Evolutionary conservation across 1,140 invertebrate genomes (phyloP).

Genomic region (Batillaria attramentaria): DNA sequence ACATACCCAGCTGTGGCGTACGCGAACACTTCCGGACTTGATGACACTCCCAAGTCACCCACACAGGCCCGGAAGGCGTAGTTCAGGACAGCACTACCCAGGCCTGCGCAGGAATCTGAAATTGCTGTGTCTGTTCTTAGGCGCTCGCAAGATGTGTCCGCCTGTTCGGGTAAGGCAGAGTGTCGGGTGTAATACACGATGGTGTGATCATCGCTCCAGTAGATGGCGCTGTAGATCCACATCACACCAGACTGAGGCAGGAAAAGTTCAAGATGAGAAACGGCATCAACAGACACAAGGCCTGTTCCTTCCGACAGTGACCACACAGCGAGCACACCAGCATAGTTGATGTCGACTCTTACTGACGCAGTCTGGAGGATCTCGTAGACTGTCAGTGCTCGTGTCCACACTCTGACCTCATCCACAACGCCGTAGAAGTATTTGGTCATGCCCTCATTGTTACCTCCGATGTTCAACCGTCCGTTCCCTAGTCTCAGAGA

Average conservation of each 20-base stretch:
- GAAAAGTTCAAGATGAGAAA: slow-evolving; percentile 13
- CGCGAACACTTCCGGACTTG: not conserved
- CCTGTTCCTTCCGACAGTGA: slow-evolving; percentile 41
- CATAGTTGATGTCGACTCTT: slow-evolving; percentile 29
- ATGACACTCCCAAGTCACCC: slow-evolving; percentile 23
- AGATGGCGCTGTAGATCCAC: slow-evolving; percentile 10
- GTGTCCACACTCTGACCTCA: slow-evolving; percentile 43
- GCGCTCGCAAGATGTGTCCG: slow-evolving; percentile 22
- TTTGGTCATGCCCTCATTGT: slow-evolving; percentile 32
- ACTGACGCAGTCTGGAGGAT: slow-evolving; percentile 30
- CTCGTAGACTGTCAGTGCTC: slow-evolving; percentile 36
- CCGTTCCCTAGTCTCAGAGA: slow-evolving; percentile 17
- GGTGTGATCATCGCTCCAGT: not conserved
- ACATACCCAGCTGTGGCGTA: slow-evolving; percentile 37
- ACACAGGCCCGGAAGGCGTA: slow-evolving; percentile 43
- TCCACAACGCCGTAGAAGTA: slow-evolving; percentile 42
- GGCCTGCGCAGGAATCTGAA: slow-evolving; percentile 25
- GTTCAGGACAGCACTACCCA: slow-evolving; percentile 34
- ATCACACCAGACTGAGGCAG: slow-evolving; percentile 6
- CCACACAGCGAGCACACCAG: slow-evolving; percentile 38
- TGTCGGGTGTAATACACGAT: not conserved
- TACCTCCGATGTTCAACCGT: slow-evolving; percentile 33
- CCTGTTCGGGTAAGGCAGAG: slow-evolving; percentile 12
- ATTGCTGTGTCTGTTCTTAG: slow-evolving; percentile 30
- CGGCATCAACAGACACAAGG: slow-evolving; percentile 31